Percentiles rank a stretch among this genome's conserved stretches.
phyloP scores from a whole-genome alignment of 2,113 vertebrate species.

The Crotalus viridis region DNA sequence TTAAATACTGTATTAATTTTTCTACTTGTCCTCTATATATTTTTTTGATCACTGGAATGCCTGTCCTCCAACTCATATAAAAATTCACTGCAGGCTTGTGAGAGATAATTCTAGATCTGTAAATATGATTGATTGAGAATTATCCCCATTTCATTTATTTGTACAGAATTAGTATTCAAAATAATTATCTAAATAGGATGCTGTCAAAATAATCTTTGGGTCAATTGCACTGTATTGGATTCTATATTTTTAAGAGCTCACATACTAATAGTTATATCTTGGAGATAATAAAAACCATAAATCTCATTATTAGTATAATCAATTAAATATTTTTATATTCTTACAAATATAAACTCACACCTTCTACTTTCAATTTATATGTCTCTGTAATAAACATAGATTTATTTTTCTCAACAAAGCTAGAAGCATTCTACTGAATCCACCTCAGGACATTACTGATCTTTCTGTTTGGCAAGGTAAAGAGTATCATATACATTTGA shows the following conservation, averaged over 20 bases:
- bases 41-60: conserved; percentile 16
- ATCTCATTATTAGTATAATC: not conserved
- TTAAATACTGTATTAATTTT: conserved; percentile 31
- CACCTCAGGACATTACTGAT: conserved; percentile 34
- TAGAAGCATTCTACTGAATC: conserved; percentile 17
- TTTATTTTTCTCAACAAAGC: conserved; percentile 21
- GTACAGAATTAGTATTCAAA: conserved; percentile 29
- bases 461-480: conserved; percentile 10
- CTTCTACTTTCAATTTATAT: conserved; percentile 32
- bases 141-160: not conserved
- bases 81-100: conserved; percentile 22
- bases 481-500: conserved; percentile 32
- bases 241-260: conserved; percentile 10
- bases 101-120: conserved; percentile 7
- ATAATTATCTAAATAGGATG: not conserved
- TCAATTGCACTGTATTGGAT: conserved; percentile 3
- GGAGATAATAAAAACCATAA: not conserved
- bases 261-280: conserved; percentile 2
- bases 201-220: conserved; percentile 30
- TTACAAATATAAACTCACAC: not conserved
- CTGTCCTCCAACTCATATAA: not conserved
- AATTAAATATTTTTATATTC: conserved; percentile 31
- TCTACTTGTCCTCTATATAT: not conserved
- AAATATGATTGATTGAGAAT: conserved; percentile 26
- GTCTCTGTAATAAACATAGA: conserved; percentile 19